A percentile compares a stretch with the other conserved stretches of the same genome.
These are phyloP conservation scores for Sparidentex hasta DNA, from an alignment of 2,797 vertebrate genomes.

Conservation along the genomic window DNA sequence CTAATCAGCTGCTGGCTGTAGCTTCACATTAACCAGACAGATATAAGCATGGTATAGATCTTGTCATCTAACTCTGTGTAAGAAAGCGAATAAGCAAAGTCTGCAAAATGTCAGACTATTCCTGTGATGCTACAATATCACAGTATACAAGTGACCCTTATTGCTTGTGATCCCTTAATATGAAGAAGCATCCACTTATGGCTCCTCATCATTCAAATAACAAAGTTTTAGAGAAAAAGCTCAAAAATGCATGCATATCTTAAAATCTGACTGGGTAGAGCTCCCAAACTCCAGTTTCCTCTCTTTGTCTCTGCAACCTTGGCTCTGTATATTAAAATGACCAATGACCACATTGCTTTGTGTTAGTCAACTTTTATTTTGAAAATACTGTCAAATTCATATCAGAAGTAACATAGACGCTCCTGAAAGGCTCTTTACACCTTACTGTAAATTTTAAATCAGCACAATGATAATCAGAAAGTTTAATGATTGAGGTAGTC, in stretches of 20 bases:
- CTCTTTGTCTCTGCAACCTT: background rate
- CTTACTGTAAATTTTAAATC: background rate
- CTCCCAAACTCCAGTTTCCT: background rate
- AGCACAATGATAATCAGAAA: background rate
- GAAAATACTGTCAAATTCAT: conserved; percentile 15
- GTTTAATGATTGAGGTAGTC: conserved; percentile 27
- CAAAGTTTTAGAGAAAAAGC: too few species aligned
- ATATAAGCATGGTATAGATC: too few species aligned
- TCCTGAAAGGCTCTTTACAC: background rate
- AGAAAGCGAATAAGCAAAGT: too few species aligned
- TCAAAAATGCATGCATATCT: background rate
- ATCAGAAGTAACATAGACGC: background rate
- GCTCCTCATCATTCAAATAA: too few species aligned
- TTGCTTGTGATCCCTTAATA: too few species aligned
- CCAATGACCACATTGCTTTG: background rate
- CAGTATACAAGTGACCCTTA: too few species aligned
- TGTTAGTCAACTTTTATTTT: conserved; percentile 42
- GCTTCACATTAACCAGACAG: too few species aligned
- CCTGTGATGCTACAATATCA: too few species aligned
- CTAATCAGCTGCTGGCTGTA: too few species aligned
- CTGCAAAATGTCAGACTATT: too few species aligned
- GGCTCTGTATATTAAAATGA: background rate
- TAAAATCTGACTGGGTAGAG: background rate
- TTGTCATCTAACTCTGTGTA: too few species aligned
- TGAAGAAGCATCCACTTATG: too few species aligned